These are phyloP conservation scores for Mycteria americana DNA, from an alignment of 2,797 vertebrate species.

Conservation along the genomic window DNA sequence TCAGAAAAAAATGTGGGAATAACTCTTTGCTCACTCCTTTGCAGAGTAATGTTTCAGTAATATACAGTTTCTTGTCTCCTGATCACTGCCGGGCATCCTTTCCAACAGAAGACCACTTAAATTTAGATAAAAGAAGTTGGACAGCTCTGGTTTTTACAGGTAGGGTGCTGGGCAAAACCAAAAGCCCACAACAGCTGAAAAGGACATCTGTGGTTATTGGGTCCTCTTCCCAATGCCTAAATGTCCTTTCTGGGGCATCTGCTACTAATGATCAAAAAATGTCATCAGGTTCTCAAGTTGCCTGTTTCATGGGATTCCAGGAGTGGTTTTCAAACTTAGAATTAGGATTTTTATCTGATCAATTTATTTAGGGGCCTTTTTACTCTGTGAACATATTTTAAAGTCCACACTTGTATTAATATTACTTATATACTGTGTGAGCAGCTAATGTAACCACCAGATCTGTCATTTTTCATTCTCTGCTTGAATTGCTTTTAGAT, in stretches of 20 bases:
- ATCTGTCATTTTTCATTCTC: conserved; percentile 23
- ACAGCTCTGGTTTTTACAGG: background rate
- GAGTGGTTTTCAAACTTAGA: background rate
- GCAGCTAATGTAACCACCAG: background rate
- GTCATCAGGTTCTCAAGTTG: background rate
- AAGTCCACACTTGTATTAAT: background rate
- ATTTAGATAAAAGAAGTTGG: background rate
- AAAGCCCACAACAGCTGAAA: background rate
- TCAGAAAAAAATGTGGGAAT: background rate
- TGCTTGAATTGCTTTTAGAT: conserved; percentile 58
- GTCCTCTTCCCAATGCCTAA: background rate
- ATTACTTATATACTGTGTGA: background rate
- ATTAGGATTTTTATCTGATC: background rate
- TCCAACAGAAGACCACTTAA: background rate
- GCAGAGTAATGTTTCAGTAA: background rate
- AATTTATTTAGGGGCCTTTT: background rate
- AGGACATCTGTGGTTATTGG: background rate
- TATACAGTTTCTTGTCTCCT: background rate
- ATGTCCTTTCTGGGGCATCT: background rate
- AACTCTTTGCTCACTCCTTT: background rate
- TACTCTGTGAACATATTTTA: background rate
- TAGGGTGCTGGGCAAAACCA: background rate
- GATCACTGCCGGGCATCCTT: background rate
- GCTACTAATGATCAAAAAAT: background rate
- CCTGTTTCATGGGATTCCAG: background rate